phyloP scores from a whole-genome alignment of 2,888 invertebrate genomes.

The Stomorhina lunata region DNA sequence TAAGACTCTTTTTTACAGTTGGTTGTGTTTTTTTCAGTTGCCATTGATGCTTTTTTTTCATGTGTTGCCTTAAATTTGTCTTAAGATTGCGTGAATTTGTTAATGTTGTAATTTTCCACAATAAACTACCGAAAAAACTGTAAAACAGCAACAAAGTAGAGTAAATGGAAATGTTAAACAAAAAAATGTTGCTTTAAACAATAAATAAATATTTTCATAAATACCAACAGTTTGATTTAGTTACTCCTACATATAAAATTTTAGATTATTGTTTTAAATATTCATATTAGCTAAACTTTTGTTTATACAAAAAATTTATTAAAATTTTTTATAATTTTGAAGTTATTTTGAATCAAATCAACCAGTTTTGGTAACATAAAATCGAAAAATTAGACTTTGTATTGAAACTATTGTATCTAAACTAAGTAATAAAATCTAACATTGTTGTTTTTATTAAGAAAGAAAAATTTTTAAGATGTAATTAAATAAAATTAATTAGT shows the following conservation, averaged over 20 bases:
- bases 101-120: conserved; percentile 48
- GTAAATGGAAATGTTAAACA: conserved; percentile 3
- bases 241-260: neutral
- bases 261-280: no score
- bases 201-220: conserved; percentile 22
- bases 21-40: neutral
- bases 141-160: neutral
- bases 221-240: neutral
- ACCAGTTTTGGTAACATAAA: neutral
- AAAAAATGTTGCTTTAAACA: neutral
- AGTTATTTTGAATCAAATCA: neutral
- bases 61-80: conserved; percentile 25
- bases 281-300: no score
- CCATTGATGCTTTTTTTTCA: neutral
- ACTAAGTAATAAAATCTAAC: no score
- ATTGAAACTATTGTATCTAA: no score
- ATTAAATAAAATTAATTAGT: no score
- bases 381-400: neutral
- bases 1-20: neutral
- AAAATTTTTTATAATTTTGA: neutral
- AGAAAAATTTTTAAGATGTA: no score
- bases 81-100: conserved; percentile 55
- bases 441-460: no score
- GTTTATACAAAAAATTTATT: neutral
- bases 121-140: neutral